These are phyloP conservation scores for Drosophila prosaltans DNA, from an alignment of 1,140 invertebrate species.

Conservation along the genomic window DNA sequence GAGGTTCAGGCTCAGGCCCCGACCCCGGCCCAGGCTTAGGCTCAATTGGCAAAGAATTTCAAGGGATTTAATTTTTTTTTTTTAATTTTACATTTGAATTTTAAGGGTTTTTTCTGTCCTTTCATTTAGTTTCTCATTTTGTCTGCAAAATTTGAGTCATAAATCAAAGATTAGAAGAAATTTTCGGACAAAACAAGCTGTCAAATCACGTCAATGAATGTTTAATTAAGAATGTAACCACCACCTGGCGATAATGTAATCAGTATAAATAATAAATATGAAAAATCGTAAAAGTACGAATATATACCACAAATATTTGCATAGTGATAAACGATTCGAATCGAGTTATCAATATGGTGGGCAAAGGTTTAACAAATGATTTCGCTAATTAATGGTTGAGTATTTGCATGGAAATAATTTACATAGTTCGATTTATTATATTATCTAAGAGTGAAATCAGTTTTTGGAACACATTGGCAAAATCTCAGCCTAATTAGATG, in stretches of 20 bases:
- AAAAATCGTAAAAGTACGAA: constrained; percentile 27
- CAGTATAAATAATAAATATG: constrained; percentile 49
- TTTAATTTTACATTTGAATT: constrained; percentile 1
- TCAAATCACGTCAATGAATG: constrained; percentile 54
- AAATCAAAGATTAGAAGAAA: constrained; percentile 5
- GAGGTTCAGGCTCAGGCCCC: constrained; percentile 3
- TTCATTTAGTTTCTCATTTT: constrained; percentile 8
- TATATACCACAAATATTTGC: constrained; percentile 70
- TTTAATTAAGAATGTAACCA: constrained; percentile 66
- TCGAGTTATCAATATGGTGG: background rate
- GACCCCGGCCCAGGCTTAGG: background rate
- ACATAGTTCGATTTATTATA: background rate
- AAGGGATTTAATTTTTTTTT: background rate
- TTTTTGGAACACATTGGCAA: constrained; percentile 20
- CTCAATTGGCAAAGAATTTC: constrained; percentile 1
- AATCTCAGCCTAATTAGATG: constrained; percentile 54
- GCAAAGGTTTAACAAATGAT: constrained; percentile 20
- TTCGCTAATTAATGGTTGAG: background rate
- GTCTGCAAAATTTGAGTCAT: constrained; percentile 8
- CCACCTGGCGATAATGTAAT: constrained; percentile 42
- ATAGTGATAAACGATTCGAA: constrained; percentile 23
- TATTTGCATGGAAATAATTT: background rate
- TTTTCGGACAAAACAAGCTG: constrained; percentile 15
- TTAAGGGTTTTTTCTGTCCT: background rate
- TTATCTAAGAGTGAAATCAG: background rate